A percentile compares a stretch with the other conserved stretches of the same genome.
Evolutionary conservation across 2,888 invertebrate genomes (phyloP).

Genomic region (Aphidius colemani): DNA sequence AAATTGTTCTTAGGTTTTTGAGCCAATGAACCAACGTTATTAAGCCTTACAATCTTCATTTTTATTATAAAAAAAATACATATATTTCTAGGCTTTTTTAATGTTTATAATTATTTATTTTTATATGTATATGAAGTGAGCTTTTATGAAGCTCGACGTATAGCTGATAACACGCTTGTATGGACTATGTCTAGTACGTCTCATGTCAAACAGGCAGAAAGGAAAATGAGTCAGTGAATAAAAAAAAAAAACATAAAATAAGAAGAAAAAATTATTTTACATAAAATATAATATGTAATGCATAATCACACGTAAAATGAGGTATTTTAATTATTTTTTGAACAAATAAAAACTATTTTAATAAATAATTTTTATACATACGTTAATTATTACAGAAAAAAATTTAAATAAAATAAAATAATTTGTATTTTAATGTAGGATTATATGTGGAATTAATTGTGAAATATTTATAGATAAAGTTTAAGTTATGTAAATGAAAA

Average conservation of each 20-base stretch:
- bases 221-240: neutral
- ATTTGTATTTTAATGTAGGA: neutral
- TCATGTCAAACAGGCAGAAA: constrained; percentile 6
- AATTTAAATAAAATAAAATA: too few relatives aligned
- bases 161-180: constrained; percentile 24
- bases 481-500: too few relatives aligned
- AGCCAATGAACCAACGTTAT: too few relatives aligned
- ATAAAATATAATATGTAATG: too few relatives aligned
- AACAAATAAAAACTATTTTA: too few relatives aligned
- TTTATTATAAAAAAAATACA: neutral
- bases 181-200: neutral
- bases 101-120: constrained; percentile 3
- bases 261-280: neutral
- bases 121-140: neutral
- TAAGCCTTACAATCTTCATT: neutral
- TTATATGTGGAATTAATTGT: neutral
- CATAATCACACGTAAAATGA: too few relatives aligned
- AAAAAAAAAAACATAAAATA: constrained; percentile 10
- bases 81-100: neutral
- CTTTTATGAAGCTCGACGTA: constrained; percentile 17
- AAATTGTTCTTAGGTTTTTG: too few relatives aligned
- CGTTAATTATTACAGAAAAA: too few relatives aligned
- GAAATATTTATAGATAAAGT: too few relatives aligned
- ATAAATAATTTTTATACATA: too few relatives aligned
- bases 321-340: too few relatives aligned